A percentile compares a stretch with the other conserved stretches of the same genome.
Evolutionary conservation across 2,888 invertebrate species (phyloP).

Genomic region (Epistrophe grossulariae): DNA sequence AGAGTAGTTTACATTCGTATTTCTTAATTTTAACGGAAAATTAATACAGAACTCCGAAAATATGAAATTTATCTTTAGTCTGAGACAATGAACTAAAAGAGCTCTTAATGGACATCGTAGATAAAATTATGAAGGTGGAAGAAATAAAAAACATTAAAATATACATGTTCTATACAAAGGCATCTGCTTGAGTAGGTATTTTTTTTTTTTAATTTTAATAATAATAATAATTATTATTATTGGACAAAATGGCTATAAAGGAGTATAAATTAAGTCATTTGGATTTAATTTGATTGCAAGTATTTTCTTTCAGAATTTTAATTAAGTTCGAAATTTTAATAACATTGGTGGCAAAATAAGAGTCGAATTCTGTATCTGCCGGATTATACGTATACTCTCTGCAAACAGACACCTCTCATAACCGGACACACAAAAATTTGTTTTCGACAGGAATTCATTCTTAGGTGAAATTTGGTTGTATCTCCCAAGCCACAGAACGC

Average conservation of each 20-base stretch:
- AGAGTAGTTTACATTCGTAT: slow-evolving; percentile 50
- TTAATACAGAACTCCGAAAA: slow-evolving; percentile 42
- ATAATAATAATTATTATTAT: not conserved
- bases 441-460: too few relatives aligned
- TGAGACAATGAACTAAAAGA: slow-evolving; percentile 45
- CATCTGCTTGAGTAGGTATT: not conserved
- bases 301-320: not conserved
- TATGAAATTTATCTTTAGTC: slow-evolving; percentile 51
- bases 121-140: not conserved
- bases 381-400: too few relatives aligned
- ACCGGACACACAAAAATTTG: too few relatives aligned
- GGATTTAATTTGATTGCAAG: not conserved
- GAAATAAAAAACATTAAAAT: not conserved
- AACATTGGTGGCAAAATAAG: too few relatives aligned
- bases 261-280: not conserved
- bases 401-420: too few relatives aligned
- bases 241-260: not conserved
- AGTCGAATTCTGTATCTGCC: too few relatives aligned
- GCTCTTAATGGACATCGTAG: not conserved
- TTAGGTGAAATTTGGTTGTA: too few relatives aligned
- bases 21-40: slow-evolving; percentile 47
- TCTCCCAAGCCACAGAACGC: too few relatives aligned
- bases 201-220: not conserved
- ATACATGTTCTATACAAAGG: not conserved
- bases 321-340: not conserved